A percentile compares a stretch with the other conserved stretches of the same genome.
These are phyloP conservation scores for Cydia pomonella DNA, from an alignment of 1,140 invertebrate species.

Conservation along the genomic window DNA sequence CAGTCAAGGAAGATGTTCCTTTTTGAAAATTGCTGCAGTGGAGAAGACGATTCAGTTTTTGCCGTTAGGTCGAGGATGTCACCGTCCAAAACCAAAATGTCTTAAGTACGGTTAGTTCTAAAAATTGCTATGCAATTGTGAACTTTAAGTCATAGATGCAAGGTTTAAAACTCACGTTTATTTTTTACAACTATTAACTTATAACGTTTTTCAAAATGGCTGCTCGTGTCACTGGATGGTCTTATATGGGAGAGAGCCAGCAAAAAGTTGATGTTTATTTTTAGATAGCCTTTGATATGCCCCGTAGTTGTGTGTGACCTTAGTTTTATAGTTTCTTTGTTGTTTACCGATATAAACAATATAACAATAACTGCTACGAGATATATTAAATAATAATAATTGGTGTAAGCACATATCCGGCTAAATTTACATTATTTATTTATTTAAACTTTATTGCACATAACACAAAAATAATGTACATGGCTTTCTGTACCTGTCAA, in stretches of 20 bases:
- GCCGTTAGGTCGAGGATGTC: neutral
- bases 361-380: neutral
- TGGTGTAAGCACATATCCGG: too few species aligned
- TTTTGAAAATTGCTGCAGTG: neutral
- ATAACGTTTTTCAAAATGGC: neutral
- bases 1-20: neutral
- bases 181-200: neutral
- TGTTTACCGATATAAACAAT: neutral
- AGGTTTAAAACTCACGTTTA: neutral
- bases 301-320: neutral
- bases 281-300: neutral
- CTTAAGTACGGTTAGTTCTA: neutral
- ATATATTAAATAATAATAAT: too few species aligned
- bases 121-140: neutral
- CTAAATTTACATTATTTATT: too few species aligned
- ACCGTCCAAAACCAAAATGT: neutral
- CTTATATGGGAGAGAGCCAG: constrained; percentile 3
- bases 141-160: neutral
- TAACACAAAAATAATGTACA: too few species aligned
- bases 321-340: neutral
- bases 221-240: neutral
- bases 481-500: too few species aligned
- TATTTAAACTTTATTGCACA: too few species aligned
- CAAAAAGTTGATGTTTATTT: constrained; percentile 5
- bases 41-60: constrained; percentile 1